Base-by-base conservation (phyloP, 2,888 invertebrate genomes). In the Drosophila percnosoma region DNA sequence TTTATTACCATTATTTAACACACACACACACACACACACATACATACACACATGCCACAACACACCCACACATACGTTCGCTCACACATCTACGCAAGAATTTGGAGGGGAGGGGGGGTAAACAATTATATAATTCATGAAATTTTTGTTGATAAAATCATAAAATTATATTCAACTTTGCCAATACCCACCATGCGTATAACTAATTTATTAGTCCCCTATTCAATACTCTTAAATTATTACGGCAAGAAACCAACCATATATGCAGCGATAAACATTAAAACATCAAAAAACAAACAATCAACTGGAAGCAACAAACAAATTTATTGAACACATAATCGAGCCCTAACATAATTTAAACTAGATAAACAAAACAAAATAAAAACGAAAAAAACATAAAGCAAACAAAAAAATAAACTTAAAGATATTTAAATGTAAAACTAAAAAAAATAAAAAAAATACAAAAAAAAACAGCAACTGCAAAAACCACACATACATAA, bases 221-320 rank as follows among this genome's bases (percentile, higher is more conserved):
- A 82, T 82, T 87, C 63, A 90, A 91, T 90, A 90, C 91, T 91
- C 90, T 88, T 90, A 88, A 90, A 89, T 90, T 90, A 89, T 89
- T 90, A 73, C 57, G 68, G 64, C 65, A 60, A 69, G 31, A 64
- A 40, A 21, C 21, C 3, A 4, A 36, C 62, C 63, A 60, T 45
- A 60, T 45, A 59, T 49, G 59, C 68, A 62, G 70, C 76, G 77
- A 68, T 68, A 55, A 68, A 66, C 67, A 87, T 60, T 57, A 59
- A 73, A 60, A 70, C 24, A 49, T 73, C 60, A 49, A 73, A 49
- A 73, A 27, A 27, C 65, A 68, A 55, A 68, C 69, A 76, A 73
- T 66, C 75, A 80, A 75, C 69, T 74, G 67, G 55, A 67, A 71
- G 65, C 61, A 67, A 67, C 54, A 75, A 64, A 67, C 60, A 73